Conservation (phyloP, 2,113 vertebrate genomes). For the Silurus glanis region DNA sequence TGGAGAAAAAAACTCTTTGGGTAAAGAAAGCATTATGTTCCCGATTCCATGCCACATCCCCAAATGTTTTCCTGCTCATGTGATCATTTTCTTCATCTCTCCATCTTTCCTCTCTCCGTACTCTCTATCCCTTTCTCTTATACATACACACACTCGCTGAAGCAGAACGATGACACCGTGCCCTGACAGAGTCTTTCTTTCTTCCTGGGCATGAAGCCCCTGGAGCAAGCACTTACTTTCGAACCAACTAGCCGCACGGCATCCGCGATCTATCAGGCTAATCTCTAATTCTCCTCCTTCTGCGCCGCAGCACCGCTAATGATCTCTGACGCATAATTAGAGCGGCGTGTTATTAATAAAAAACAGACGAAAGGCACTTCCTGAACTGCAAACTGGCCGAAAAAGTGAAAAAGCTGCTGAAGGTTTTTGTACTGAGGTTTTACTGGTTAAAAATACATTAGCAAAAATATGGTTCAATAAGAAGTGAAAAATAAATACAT, state of each 20-base stretch:
- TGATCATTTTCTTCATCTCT: background rate
- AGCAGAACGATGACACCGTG: conserved; percentile 34
- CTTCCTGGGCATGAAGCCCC: conserved; percentile 29
- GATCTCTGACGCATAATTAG: conserved; percentile 29
- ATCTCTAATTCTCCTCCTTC: background rate
- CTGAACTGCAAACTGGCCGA: background rate
- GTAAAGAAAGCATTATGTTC: too few relatives aligned
- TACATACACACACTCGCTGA: background rate
- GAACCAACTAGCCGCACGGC: conserved; percentile 25
- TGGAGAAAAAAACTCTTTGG: background rate
- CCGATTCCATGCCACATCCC: too few relatives aligned
- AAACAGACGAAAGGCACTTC: background rate
- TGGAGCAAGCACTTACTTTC: conserved; percentile 13
- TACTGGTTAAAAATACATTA: background rate
- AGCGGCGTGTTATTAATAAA: conserved; percentile 32
- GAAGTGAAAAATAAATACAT: background rate
- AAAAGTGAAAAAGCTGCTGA: background rate
- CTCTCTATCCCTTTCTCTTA: background rate
- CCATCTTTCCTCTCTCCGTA: background rate
- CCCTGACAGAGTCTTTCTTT: conserved; percentile 25
- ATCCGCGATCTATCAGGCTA: conserved; percentile 19
- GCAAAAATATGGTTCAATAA: background rate
- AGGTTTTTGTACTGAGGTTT: background rate
- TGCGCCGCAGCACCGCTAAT: conserved; percentile 3
- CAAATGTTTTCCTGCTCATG: background rate